phyloP scores from a whole-genome alignment of 1,140 invertebrate genomes.

The Trinorchestia longiramus region DNA sequence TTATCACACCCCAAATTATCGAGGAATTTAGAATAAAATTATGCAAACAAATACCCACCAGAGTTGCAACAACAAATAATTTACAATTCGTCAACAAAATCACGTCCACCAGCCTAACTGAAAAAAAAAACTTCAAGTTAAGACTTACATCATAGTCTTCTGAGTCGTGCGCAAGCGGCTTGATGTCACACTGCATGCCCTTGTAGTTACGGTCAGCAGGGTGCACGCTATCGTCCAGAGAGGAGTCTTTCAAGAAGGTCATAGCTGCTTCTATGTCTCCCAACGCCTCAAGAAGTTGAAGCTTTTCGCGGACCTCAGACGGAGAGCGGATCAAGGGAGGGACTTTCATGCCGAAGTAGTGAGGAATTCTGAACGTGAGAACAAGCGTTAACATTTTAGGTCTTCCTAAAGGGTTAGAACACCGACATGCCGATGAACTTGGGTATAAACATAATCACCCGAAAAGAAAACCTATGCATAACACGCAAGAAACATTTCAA shows the following conservation, averaged over 20 bases:
- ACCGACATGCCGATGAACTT: no score
- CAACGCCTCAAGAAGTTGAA: conserved; percentile 75
- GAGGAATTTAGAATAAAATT: not conserved
- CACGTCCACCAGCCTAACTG: not conserved
- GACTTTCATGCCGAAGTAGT: conserved; percentile 73
- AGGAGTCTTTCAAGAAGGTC: conserved; percentile 71
- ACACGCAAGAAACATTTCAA: no score
- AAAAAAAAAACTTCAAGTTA: not conserved
- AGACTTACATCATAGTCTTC: conserved; percentile 67
- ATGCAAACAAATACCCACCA: not conserved
- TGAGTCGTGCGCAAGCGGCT: conserved; percentile 68
- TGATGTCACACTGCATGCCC: conserved; percentile 70
- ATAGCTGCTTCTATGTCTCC: conserved; percentile 75
- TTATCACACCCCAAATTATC: not conserved
- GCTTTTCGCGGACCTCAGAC: conserved; percentile 70
- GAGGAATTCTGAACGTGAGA: conserved; percentile 72
- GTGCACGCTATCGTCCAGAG: conserved; percentile 69
- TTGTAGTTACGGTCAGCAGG: conserved; percentile 74
- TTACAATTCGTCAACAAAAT: not conserved
- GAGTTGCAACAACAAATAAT: not conserved
- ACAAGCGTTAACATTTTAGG: not conserved
- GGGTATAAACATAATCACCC: no score
- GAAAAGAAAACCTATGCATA: no score
- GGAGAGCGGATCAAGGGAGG: conserved; percentile 69
- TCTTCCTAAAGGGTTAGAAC: no score